A percentile compares a stretch with the other conserved stretches of the same genome.
Conservation (phyloP, 2,113 vertebrate genomes). For the Ascaphus truei region DNA sequence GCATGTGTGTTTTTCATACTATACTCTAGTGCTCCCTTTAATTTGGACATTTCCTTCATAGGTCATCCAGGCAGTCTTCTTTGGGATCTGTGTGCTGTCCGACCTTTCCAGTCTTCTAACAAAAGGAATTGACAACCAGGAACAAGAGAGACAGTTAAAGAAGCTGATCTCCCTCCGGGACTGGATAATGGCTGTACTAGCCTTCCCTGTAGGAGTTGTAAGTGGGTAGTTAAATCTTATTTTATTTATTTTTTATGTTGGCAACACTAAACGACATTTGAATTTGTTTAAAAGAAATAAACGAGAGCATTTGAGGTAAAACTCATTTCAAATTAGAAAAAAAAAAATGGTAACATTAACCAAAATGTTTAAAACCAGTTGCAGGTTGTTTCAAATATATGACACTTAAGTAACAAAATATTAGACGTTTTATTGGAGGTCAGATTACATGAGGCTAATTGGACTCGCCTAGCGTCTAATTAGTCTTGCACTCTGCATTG, state of each 20-base stretch:
- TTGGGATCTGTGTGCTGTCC: conserved; percentile 90
- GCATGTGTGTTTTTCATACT: not conserved
- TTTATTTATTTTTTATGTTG: not conserved
- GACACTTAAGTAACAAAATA: too few relatives aligned
- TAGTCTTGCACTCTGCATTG: too few relatives aligned
- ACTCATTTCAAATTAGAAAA: too few relatives aligned
- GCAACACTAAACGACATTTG: not conserved
- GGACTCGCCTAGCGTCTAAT: too few relatives aligned
- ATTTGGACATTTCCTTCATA: conserved; percentile 34
- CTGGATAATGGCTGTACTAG: conserved; percentile 93
- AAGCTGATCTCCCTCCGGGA: conserved; percentile 91
- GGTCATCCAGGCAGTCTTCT: conserved; percentile 96
- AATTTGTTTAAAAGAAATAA: too few relatives aligned
- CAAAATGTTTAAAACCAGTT: too few relatives aligned
- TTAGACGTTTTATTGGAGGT: too few relatives aligned
- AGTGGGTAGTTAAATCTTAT: conserved; percentile 50
- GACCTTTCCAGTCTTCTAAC: conserved; percentile 93
- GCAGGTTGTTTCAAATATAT: too few relatives aligned
- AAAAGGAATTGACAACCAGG: conserved; percentile 81
- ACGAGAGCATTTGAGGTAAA: too few relatives aligned
- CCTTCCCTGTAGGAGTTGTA: conserved; percentile 93
- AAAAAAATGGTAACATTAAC: too few relatives aligned
- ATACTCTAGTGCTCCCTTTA: not conserved
- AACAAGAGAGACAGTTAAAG: conserved; percentile 89
- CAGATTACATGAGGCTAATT: too few relatives aligned